These are phyloP conservation scores for Muraenolepis orangiensis DNA, from an alignment of 2,797 vertebrate genomes.

Conservation along the genomic window DNA sequence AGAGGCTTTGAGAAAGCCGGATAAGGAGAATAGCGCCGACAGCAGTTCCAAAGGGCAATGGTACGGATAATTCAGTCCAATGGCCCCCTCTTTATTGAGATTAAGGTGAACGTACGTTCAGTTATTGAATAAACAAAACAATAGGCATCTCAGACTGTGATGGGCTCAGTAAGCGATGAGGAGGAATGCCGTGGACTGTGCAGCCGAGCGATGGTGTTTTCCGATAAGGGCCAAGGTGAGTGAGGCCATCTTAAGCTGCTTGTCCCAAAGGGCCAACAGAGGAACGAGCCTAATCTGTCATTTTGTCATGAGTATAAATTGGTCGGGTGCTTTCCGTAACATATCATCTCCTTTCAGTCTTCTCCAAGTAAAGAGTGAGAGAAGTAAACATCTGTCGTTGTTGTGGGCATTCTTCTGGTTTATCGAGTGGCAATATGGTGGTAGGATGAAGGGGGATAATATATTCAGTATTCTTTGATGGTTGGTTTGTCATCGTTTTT, in stretches of 20 bases:
- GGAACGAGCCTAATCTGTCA: slow-evolving; percentile 18
- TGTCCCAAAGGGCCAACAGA: slow-evolving; percentile 12
- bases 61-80: slow-evolving; percentile 72
- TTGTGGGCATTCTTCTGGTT: not conserved
- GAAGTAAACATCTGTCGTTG: not conserved
- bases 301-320: slow-evolving; percentile 36
- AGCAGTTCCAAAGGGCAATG: slow-evolving; percentile 72
- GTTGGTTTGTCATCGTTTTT: not conserved
- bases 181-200: slow-evolving; percentile 33
- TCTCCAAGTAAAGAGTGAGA: not conserved
- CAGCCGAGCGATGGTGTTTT: slow-evolving; percentile 32
- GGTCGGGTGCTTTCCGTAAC: slow-evolving; percentile 22
- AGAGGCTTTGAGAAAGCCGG: slow-evolving; percentile 60
- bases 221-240: slow-evolving; percentile 36
- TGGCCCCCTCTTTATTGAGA: slow-evolving; percentile 66
- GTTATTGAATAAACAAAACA: slow-evolving; percentile 71
- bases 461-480: not conserved
- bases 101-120: slow-evolving; percentile 57
- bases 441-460: not conserved
- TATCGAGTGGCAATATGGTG: not conserved
- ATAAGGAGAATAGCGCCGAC: slow-evolving; percentile 71
- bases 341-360: not conserved
- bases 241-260: slow-evolving; percentile 30
- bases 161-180: slow-evolving; percentile 42
- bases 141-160: slow-evolving; percentile 50